Base-by-base conservation (phyloP, 2,888 invertebrate species). In the Lepidochrysops patricia region DNA sequence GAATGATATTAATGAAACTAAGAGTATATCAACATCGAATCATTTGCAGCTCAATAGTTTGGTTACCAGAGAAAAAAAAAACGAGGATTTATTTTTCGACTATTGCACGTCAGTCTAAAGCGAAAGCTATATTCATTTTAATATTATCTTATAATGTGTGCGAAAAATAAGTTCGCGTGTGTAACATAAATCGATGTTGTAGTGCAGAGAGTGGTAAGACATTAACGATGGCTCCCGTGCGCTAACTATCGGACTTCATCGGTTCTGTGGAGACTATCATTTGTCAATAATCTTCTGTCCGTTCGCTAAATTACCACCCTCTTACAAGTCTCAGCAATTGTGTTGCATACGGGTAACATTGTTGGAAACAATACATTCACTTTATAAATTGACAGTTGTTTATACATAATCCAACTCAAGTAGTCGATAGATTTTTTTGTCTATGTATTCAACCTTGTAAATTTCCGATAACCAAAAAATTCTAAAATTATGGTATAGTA, bases 161-260 rank as follows among this genome's bases (percentile, higher is more conserved):
- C 25, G 49, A 61, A 37, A 62, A 63, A 60, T 58, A 63, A 64
- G 48, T 66, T 64, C 58, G 60, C 56, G 37, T 59, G 48, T 59
- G 15, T 43, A 15, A 63, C 62, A 63, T 61, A 64, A 66, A 65
- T 70, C 62, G 70, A 66, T 72, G 72, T 73, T 67, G 67, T 68
- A 57, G 64, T 62, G 61, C 65, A 62, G 70, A 68, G 67, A 68
- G 70, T 68, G 70, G 71, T 67, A 69, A 63, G 48, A 49, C 61
- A 19, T 49, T 58, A 60, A 60, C 54, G 49, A 58, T 50, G 23
- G 58, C 49, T 57, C 26, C 43, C 57, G 57, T 54, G 25, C 61
- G 37, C 43, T 58, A 56, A 58, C 29, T 32, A 57, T 23, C 27
- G 52, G 32, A 32, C 23, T 32, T 58, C 15, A 27, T 26, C 15